Evolutionary conservation across 2,797 vertebrate species (phyloP).

Genomic region (Hypotaenidia philippensis): DNA sequence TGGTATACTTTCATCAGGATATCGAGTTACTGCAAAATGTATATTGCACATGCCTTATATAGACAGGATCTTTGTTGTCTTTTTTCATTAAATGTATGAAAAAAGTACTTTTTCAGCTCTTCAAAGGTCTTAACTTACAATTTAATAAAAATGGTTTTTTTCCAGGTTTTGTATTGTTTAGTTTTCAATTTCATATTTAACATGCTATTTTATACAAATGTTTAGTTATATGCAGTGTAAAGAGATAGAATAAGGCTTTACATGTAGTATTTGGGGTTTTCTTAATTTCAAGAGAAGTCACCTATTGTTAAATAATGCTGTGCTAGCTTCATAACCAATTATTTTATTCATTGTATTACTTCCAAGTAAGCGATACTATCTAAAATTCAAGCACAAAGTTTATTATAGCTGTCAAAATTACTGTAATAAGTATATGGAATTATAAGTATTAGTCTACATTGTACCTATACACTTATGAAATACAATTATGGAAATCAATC

Average conservation of each 20-base stretch:
- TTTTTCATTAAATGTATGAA: background rate
- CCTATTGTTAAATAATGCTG: background rate
- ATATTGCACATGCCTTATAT: background rate
- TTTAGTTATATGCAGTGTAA: background rate
- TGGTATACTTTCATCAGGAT: background rate
- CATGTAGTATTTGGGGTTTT: background rate
- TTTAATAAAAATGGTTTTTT: background rate
- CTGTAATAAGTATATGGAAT: background rate
- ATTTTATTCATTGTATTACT: background rate
- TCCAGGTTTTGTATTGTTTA: background rate
- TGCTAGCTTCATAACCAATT: background rate
- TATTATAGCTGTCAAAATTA: background rate
- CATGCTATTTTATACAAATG: background rate
- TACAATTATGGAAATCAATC: background rate
- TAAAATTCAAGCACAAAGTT: background rate
- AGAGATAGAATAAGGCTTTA: background rate
- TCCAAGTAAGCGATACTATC: background rate
- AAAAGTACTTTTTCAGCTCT: background rate
- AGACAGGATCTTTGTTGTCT: background rate
- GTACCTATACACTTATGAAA: background rate
- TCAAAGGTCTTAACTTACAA: background rate
- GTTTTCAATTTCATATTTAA: background rate
- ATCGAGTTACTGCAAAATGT: background rate
- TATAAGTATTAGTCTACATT: background rate
- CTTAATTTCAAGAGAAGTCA: background rate